Percentiles rank a stretch among this genome's conserved stretches.
phyloP scores from a whole-genome alignment of 2,113 vertebrate genomes.

The Zosterops lateralis region DNA sequence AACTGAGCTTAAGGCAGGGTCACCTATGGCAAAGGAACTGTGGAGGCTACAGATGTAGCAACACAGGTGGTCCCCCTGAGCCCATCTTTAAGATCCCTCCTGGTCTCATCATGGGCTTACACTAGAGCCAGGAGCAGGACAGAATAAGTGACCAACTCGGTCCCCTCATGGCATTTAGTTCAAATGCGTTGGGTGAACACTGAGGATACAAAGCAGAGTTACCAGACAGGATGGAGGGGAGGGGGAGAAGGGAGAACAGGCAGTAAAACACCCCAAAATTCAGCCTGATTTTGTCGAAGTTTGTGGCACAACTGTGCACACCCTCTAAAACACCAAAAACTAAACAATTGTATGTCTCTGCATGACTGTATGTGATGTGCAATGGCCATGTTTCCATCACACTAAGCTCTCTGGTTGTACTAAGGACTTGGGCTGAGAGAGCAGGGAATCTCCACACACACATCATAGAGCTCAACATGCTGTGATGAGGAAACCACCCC shows the following conservation, averaged over 20 bases:
- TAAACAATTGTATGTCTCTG: neutral
- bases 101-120: neutral
- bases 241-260: neutral
- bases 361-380: neutral
- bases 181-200: neutral
- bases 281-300: neutral
- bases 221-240: neutral
- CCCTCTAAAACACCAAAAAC: neutral
- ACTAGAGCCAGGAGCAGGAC: neutral
- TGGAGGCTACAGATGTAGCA: neutral
- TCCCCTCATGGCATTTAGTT: neutral
- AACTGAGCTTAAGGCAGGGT: neutral
- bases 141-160: neutral
- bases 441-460: neutral
- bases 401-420: neutral
- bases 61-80: neutral
- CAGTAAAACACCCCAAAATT: neutral
- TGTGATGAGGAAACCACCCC: neutral
- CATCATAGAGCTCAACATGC: fast-evolving
- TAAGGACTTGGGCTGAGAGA: neutral
- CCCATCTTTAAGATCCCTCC: neutral
- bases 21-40: neutral
- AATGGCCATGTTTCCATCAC: neutral
- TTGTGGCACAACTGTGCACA: neutral
- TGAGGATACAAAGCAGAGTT: neutral